Conservation (phyloP, 2,888 invertebrate species). For the Dinocampus coccinellae region DNA sequence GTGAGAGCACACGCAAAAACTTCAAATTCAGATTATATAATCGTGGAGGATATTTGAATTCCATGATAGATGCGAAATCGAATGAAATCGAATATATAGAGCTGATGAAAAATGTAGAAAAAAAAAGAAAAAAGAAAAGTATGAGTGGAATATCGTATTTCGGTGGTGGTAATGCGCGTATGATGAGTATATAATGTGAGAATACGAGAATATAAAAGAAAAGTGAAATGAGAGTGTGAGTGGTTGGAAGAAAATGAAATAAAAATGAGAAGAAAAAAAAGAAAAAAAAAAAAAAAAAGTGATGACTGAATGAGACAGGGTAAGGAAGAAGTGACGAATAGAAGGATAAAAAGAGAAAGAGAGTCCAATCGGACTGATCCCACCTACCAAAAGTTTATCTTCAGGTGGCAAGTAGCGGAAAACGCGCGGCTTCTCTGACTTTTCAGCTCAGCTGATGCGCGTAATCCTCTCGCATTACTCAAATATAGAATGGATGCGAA, state of each 20-base stretch:
- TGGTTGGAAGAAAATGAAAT: slow-evolving; percentile 4
- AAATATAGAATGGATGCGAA: slow-evolving; percentile 48
- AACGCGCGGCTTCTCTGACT: slow-evolving; percentile 47
- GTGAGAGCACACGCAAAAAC: neutral
- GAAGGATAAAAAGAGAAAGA: too few species aligned
- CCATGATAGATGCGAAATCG: slow-evolving; percentile 14
- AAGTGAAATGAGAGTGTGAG: neutral
- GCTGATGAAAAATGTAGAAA: neutral
- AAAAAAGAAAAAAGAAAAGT: slow-evolving; percentile 17
- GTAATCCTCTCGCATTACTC: slow-evolving; percentile 54
- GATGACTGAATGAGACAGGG: too few species aligned
- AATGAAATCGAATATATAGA: neutral
- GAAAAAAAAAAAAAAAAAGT: too few species aligned
- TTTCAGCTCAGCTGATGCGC: slow-evolving; percentile 47
- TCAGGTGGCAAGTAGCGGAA: slow-evolving; percentile 41
- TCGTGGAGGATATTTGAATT: neutral
- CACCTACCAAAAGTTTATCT: slow-evolving; percentile 46
- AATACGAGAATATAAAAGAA: neutral
- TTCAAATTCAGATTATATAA: neutral
- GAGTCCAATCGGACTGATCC: slow-evolving; percentile 45
- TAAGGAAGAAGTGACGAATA: too few species aligned
- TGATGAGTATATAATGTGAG: slow-evolving; percentile 4
- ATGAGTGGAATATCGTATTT: slow-evolving; percentile 10
- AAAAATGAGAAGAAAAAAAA: slow-evolving; percentile 17
- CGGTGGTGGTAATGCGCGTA: neutral